These are phyloP conservation scores for Flexamia atlantica DNA, from an alignment of 2,888 invertebrate species.

Conservation along the genomic window DNA sequence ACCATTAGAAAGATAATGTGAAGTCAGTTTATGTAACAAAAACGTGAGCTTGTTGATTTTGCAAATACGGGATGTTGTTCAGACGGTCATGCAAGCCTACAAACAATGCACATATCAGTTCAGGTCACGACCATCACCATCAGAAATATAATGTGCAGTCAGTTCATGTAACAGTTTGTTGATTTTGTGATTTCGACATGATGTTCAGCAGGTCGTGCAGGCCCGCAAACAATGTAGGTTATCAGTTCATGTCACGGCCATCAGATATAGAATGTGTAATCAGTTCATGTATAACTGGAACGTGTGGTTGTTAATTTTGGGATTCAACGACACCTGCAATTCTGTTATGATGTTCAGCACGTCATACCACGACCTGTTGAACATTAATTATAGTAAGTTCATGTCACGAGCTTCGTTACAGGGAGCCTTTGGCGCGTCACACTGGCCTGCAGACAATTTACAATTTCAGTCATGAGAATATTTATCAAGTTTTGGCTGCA, in stretches of 20 bases:
- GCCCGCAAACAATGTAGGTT: neutral
- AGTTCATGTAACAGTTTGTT: neutral
- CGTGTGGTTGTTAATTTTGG: neutral
- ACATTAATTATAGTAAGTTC: too few species aligned
- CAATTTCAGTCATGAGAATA: neutral
- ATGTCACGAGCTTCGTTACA: too few species aligned
- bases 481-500: too few species aligned
- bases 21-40: too few species aligned
- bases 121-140: neutral
- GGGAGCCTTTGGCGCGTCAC: too few species aligned
- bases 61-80: neutral
- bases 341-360: neutral
- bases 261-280: neutral
- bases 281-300: too few species aligned
- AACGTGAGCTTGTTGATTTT: neutral
- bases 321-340: neutral
- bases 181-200: neutral
- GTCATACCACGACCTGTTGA: too few species aligned
- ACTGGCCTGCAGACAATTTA: neutral
- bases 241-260: too few species aligned
- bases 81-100: neutral
- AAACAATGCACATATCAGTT: neutral
- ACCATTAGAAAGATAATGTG: neutral
- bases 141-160: neutral
- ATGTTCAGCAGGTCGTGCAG: neutral